Conservation (phyloP, 2,113 vertebrate genomes). For the Myotis yumanensis region DNA sequence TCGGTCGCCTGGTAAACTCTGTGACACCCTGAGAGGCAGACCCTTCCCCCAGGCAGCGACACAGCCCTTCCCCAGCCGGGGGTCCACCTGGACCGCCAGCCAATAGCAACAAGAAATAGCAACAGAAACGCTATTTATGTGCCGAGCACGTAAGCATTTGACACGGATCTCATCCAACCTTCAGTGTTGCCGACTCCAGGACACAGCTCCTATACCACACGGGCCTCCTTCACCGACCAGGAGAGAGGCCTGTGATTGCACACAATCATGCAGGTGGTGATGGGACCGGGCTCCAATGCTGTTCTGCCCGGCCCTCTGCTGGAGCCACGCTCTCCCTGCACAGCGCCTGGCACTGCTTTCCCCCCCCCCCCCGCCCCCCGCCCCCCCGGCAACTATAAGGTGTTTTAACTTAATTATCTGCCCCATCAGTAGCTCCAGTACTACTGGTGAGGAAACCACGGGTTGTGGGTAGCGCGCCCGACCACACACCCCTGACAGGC, state of each 20-base stretch:
- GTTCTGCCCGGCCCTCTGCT: neutral
- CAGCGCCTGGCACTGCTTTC: too few species aligned
- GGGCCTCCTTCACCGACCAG: neutral
- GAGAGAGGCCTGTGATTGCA: neutral
- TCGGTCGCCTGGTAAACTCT: too few species aligned
- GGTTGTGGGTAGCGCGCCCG: neutral
- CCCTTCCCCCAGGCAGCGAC: fast-evolving
- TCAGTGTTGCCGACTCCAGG: neutral
- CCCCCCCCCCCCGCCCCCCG: too few species aligned
- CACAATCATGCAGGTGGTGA: too few species aligned
- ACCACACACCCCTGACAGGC: neutral
- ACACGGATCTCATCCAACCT: neutral
- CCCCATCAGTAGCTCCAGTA: neutral
- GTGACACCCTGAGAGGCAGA: too few species aligned
- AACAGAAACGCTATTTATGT: neutral
- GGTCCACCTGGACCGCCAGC: neutral
- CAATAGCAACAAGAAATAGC: neutral
- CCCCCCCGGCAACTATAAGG: neutral
- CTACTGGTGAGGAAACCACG: neutral
- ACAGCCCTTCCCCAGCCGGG: neutral
- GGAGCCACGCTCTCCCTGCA: too few species aligned
- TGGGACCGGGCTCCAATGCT: neutral
- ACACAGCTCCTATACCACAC: neutral
- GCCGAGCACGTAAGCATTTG: neutral
- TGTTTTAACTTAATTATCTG: neutral